Conservation (phyloP, 2,888 invertebrate species). For the Cephalotes varians region DNA sequence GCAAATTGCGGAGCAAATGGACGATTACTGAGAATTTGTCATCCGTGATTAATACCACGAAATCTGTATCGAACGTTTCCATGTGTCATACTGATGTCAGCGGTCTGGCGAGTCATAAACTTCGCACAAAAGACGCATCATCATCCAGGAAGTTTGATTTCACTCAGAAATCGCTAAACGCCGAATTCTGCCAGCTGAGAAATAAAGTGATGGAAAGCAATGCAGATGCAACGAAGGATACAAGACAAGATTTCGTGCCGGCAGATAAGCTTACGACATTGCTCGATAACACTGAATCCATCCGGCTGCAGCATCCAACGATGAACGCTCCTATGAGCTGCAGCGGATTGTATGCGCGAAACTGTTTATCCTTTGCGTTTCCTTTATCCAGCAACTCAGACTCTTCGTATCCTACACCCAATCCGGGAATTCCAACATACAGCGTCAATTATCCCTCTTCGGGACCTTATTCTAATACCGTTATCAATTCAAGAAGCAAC, state of each 20-base stretch:
- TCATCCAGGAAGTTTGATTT: conserved; percentile 57
- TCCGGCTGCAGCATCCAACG: conserved; percentile 50
- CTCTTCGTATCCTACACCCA: conserved; percentile 46
- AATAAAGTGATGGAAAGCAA: conserved; percentile 78
- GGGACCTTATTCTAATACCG: conserved; percentile 7
- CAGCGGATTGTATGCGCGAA: conserved; percentile 61
- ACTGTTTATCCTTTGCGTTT: conserved; percentile 65
- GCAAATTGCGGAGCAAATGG: conserved; percentile 82
- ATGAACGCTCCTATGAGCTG: conserved; percentile 42
- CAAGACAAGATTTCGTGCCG: conserved; percentile 55
- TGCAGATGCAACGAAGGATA: conserved; percentile 64
- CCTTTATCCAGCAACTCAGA: conserved; percentile 54
- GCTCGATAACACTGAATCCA: conserved; percentile 51
- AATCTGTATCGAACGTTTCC: conserved; percentile 68
- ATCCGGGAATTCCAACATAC: conserved; percentile 40
- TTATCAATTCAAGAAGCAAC: conserved; percentile 32
- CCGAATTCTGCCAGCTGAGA: conserved; percentile 78
- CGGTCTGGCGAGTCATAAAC: conserved; percentile 59
- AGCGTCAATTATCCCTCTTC: conserved; percentile 55
- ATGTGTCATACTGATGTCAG: conserved; percentile 62
- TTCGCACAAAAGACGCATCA: conserved; percentile 65
- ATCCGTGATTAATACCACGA: conserved; percentile 65
- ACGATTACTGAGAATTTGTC: conserved; percentile 80
- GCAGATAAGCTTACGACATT: conserved; percentile 45
- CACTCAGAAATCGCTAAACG: conserved; percentile 77